Evolutionary conservation across 1,140 invertebrate genomes (phyloP).

Genomic region (Dreissena polymorpha): DNA sequence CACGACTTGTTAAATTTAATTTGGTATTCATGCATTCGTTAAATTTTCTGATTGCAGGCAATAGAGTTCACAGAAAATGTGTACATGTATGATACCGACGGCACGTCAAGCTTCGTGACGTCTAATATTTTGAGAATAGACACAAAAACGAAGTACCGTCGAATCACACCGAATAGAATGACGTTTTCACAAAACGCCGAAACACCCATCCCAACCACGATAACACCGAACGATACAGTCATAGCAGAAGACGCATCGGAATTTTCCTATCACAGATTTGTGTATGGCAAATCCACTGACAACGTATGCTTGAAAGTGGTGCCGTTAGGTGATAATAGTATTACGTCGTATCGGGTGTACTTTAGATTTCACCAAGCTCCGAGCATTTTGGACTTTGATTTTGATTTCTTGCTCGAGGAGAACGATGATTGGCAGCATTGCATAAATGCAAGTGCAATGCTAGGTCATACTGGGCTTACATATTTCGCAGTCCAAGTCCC

Average conservation of each 20-base stretch:
- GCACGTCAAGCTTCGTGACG: slow-evolving; percentile 24
- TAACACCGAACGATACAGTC: background rate
- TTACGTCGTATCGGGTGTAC: slow-evolving; percentile 7
- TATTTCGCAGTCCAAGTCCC: slow-evolving; percentile 3
- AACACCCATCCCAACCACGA: background rate
- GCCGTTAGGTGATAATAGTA: background rate
- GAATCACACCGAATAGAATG: background rate
- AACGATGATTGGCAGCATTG: slow-evolving; percentile 7
- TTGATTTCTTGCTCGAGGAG: background rate
- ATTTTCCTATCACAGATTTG: slow-evolving; percentile 29
- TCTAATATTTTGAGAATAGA: slow-evolving; percentile 18
- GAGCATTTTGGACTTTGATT: slow-evolving; percentile 13
- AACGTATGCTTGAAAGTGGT: slow-evolving; percentile 16
- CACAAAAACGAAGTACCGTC: background rate
- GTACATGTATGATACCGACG: slow-evolving; percentile 42
- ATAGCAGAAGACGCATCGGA: slow-evolving; percentile 22
- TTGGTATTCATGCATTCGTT: no score
- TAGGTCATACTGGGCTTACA: slow-evolving; percentile 19
- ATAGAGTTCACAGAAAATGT: slow-evolving; percentile 29
- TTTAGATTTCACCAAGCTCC: slow-evolving; percentile 4
- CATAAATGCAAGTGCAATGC: slow-evolving; percentile 2
- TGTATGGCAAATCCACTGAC: slow-evolving; percentile 20
- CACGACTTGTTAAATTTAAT: no score
- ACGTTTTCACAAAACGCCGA: slow-evolving; percentile 28
- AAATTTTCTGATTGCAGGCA: slow-evolving; percentile 15